phyloP scores from a whole-genome alignment of 2,797 vertebrate genomes.

The Typhlichthys eigenmanni region DNA sequence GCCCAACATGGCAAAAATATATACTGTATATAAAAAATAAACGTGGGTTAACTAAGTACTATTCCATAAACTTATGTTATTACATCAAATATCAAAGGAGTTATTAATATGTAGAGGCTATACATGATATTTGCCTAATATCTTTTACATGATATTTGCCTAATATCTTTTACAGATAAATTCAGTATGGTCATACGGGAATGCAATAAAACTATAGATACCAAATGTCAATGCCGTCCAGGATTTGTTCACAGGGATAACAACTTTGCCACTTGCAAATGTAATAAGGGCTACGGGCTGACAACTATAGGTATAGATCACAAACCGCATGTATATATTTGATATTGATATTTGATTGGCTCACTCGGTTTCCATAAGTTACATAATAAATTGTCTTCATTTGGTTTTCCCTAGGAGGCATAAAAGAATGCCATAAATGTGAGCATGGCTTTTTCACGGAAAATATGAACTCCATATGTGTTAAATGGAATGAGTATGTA shows the following conservation, averaged over 20 bases:
- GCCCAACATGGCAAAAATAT: neutral
- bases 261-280: constrained; percentile 39
- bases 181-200: fast-evolving
- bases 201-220: constrained; percentile 24
- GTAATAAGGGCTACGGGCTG: constrained; percentile 45
- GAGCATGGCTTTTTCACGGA: constrained; percentile 45
- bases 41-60: too few species aligned
- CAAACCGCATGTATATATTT: neutral
- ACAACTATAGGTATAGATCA: constrained; percentile 15
- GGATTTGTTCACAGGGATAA: neutral
- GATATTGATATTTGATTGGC: neutral
- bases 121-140: neutral
- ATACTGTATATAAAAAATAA: neutral
- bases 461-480: neutral
- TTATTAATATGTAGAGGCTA: neutral
- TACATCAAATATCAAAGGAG: neutral
- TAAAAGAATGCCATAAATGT: constrained; percentile 51
- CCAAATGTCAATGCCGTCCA: constrained; percentile 46
- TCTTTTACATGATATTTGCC: neutral
- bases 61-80: too few species aligned
- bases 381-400: neutral
- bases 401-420: constrained; percentile 2
- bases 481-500: constrained; percentile 64
- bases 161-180: neutral
- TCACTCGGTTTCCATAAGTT: neutral